Conservation (phyloP, 2,797 vertebrate genomes). For the Moxostoma hubbsi region DNA sequence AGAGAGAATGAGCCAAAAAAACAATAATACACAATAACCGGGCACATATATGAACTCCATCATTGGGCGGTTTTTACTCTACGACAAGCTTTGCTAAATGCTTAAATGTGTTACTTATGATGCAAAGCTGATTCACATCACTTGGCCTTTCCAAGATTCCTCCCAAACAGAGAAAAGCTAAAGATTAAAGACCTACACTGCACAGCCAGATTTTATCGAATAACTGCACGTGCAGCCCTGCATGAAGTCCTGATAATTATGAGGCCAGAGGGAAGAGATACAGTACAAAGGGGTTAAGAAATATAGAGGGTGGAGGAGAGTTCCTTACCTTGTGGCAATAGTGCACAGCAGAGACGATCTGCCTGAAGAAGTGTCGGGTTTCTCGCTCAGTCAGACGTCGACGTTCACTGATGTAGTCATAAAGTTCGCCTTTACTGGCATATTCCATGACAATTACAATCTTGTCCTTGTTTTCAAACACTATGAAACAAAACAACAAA, state of each 20-base stretch:
- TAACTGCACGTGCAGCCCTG: slow-evolving; percentile 28
- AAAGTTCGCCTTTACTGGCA: slow-evolving; percentile 96
- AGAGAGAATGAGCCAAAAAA: neutral
- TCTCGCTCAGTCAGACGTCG: slow-evolving; percentile 91
- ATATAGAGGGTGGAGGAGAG: neutral
- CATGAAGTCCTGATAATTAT: too few species aligned
- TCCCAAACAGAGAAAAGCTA: slow-evolving; percentile 65
- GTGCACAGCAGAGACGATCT: slow-evolving; percentile 97
- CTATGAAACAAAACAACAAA: slow-evolving; percentile 71
- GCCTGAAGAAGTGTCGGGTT: slow-evolving; percentile 96
- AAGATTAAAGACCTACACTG: slow-evolving; percentile 65
- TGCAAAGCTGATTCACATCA: slow-evolving; percentile 69
- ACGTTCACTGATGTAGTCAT: slow-evolving; percentile 97
- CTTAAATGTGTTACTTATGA: slow-evolving; percentile 55
- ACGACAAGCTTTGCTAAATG: slow-evolving; percentile 12
- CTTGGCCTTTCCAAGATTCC: slow-evolving; percentile 72
- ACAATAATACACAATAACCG: neutral
- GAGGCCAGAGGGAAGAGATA: too few species aligned
- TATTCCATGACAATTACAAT: slow-evolving; percentile 99
- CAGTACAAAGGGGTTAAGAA: neutral
- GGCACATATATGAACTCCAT: slow-evolving; percentile 6
- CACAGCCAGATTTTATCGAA: slow-evolving; percentile 19
- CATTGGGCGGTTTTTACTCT: slow-evolving; percentile 33
- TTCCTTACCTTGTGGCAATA: slow-evolving; percentile 94
- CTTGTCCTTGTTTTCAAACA: slow-evolving; percentile 99